Evolutionary conservation across 2,797 vertebrate species (phyloP).

Genomic region (Urophycis tenuis): DNA sequence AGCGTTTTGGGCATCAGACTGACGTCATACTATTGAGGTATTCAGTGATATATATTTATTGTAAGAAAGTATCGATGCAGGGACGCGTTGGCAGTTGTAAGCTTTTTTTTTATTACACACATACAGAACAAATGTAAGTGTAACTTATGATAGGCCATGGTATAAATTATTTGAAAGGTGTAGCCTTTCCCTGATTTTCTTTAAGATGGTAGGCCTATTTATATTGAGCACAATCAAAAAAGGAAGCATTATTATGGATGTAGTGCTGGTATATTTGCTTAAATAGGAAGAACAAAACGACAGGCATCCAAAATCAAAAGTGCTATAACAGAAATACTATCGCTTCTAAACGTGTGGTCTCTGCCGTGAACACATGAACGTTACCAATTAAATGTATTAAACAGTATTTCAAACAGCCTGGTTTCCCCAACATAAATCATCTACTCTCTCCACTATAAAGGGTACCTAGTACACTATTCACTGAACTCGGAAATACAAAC

Average conservation of each 20-base stretch:
- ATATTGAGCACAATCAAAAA: neutral
- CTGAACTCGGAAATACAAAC: slow-evolving; percentile 19
- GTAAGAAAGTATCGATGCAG: neutral
- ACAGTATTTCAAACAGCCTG: neutral
- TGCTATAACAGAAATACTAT: slow-evolving; percentile 37
- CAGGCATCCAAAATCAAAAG: slow-evolving; percentile 39
- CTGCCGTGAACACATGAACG: slow-evolving; percentile 7
- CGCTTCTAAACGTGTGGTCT: slow-evolving; percentile 12
- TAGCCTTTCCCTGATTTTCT: slow-evolving; percentile 5
- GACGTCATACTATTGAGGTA: neutral
- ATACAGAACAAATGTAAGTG: slow-evolving; percentile 53
- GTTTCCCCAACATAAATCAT: slow-evolving; percentile 7
- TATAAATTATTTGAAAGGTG: slow-evolving; percentile 7
- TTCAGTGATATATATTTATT: neutral
- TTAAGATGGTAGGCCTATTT: neutral
- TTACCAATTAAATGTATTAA: neutral
- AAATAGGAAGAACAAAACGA: slow-evolving; percentile 25
- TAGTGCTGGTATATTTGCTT: neutral
- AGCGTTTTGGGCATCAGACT: no score
- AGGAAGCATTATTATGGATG: neutral
- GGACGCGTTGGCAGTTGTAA: slow-evolving; percentile 45
- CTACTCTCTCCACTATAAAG: neutral
- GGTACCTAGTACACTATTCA: slow-evolving; percentile 27
- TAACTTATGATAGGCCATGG: slow-evolving; percentile 35
- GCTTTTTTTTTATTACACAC: slow-evolving; percentile 58